These are phyloP conservation scores for Palythoa grandis DNA, from an alignment of 92 coral and sea anemone genomes.

Conservation along the genomic window DNA sequence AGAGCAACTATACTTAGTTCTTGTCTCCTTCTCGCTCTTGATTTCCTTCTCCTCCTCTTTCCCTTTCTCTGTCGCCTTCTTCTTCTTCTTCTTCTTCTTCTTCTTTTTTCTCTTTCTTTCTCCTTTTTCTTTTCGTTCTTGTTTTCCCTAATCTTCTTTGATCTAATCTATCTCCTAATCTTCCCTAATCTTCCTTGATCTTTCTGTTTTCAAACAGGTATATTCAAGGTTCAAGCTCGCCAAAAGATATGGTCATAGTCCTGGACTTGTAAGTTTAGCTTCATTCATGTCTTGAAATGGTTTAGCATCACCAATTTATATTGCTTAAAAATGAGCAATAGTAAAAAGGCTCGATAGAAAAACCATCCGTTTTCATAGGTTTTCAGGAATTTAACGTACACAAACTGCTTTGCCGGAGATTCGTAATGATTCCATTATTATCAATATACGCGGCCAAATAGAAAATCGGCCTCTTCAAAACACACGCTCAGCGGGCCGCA, in stretches of 20 bases:
- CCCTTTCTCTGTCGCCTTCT: background rate
- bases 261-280: slow-evolving; percentile 87
- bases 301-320: background rate
- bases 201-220: slow-evolving; percentile 61
- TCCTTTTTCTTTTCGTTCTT: background rate
- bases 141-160: background rate
- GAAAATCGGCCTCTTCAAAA: too few species aligned
- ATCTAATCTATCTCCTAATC: background rate
- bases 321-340: background rate
- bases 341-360: background rate
- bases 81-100: background rate
- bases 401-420: too few species aligned
- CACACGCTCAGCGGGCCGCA: too few species aligned
- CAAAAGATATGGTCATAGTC: slow-evolving; percentile 89
- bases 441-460: too few species aligned
- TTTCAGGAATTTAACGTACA: too few species aligned
- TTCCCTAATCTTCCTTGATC: background rate
- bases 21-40: background rate
- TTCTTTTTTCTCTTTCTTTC: background rate
- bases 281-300: background rate
- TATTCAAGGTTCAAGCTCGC: slow-evolving; percentile 93
- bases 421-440: too few species aligned
- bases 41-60: background rate
- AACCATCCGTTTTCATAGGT: too few species aligned
- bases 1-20: too few species aligned